Conservation (phyloP, 92 coral and sea anemone genomes). For the Epizoanthus scotinus region DNA sequence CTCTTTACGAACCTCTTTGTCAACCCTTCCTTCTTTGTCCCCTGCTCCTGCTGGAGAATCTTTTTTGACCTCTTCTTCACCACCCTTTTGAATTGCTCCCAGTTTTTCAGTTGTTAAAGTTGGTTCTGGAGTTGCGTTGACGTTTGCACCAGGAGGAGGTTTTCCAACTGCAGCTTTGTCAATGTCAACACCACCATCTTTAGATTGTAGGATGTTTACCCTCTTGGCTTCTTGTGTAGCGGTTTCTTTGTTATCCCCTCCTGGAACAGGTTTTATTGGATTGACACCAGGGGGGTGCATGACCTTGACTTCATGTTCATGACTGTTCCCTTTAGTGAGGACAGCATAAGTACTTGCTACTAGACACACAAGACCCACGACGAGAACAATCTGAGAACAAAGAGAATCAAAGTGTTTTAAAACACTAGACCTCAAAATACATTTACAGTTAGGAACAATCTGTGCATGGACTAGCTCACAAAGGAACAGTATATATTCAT, state of each 20-base stretch:
- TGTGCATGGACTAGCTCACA: not conserved
- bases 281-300: slow-evolving; percentile 59
- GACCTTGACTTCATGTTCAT: slow-evolving; percentile 45
- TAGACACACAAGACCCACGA: slow-evolving; percentile 67
- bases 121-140: not conserved
- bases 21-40: slow-evolving; percentile 40
- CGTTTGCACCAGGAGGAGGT: not conserved
- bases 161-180: not conserved
- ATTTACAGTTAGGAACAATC: no score
- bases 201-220: not conserved
- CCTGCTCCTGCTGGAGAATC: slow-evolving; percentile 36
- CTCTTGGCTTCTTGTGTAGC: not conserved
- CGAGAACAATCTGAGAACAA: slow-evolving; percentile 45
- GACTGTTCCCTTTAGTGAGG: slow-evolving; percentile 50
- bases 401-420: not conserved
- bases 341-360: slow-evolving; percentile 77
- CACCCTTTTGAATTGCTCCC: slow-evolving; percentile 22
- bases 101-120: not conserved
- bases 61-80: slow-evolving; percentile 15
- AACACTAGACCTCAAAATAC: no score
- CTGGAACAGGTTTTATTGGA: slow-evolving; percentile 53
- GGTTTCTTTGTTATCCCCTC: slow-evolving; percentile 2
- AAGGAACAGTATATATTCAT: no score
- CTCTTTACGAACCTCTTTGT: slow-evolving; percentile 58
- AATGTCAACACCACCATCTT: not conserved